Evolutionary conservation across 1,140 invertebrate genomes (phyloP).

Genomic region (Drosophila hydei): DNA sequence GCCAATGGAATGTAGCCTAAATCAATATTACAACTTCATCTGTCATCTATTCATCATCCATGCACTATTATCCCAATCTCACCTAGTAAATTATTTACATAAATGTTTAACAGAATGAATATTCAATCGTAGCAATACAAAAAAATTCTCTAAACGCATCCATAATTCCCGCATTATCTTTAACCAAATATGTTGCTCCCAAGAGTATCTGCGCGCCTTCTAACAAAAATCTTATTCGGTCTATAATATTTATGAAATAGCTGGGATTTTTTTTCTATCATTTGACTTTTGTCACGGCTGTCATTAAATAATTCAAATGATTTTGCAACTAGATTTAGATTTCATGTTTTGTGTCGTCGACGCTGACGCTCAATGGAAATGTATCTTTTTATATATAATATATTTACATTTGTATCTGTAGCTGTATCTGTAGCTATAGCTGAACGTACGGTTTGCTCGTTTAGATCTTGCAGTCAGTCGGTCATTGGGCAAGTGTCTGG

Average conservation of each 20-base stretch:
- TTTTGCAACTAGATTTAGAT: slow-evolving; percentile 64
- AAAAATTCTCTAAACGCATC: background rate
- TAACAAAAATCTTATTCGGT: background rate
- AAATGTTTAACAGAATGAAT: too few species aligned
- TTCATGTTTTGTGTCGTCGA: slow-evolving; percentile 44
- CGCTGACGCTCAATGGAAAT: slow-evolving; percentile 46
- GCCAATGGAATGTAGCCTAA: too few species aligned
- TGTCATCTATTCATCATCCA: too few species aligned
- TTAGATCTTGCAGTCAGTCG: slow-evolving; percentile 29
- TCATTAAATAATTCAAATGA: slow-evolving; percentile 64
- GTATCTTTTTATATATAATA: slow-evolving; percentile 30
- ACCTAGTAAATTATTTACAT: too few species aligned
- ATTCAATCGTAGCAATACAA: background rate
- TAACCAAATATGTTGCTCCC: background rate
- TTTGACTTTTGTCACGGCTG: slow-evolving; percentile 58
- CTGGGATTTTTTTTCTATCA: slow-evolving; percentile 16
- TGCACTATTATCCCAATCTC: too few species aligned
- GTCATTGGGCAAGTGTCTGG: slow-evolving; percentile 49
- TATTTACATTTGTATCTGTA: slow-evolving; percentile 17
- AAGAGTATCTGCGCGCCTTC: slow-evolving; percentile 13
- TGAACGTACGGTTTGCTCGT: slow-evolving; percentile 9
- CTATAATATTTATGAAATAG: slow-evolving; percentile 16
- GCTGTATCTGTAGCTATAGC: slow-evolving; percentile 22
- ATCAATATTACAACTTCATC: too few species aligned
- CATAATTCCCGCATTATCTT: too few species aligned